Evolutionary conservation across 2,113 vertebrate species (phyloP), one percentile per base, ranked within the genome.

Genomic region (Harpagus bidentatus): DNA sequence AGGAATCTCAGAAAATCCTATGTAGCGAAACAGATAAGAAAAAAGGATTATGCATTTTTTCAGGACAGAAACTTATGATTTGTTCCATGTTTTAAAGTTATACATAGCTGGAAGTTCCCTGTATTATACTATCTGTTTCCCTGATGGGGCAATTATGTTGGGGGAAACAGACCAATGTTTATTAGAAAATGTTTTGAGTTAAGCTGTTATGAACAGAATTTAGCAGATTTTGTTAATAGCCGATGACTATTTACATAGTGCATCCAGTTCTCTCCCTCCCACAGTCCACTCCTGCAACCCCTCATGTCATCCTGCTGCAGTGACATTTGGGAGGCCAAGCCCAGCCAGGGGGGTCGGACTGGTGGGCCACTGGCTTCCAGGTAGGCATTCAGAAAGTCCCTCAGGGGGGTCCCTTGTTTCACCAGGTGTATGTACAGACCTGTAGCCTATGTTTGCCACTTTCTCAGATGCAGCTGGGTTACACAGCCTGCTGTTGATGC

Each of bases 311-410:
- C 32, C 12, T 0, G 0, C 34, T 67, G 38, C 3, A 69, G 48
- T 3, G 12, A 48, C 21, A 73, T 19, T 5, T 0, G 0, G 22
- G 25, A 92, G 13, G 7, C 5, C 19, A 76, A 86, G 29, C 10
- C 56, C 53, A 61, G 18, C 8, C 2, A 0, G 2, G 3, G 6
- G 2, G 3, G 6, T n/a, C 0, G 0, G 43, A 80, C 16, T 17
- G 10, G 52, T 65, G 32, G 18, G 12, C 10, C n/a, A 84, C 29
- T 62, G 42, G 11, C 34, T 77, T 91, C 81, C 63, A 93, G 63
- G 25, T 9, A 13, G 22, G 20, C 7, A 18, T 62, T 58, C 58
- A 66, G 7, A 36, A 80, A 22, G 14, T 50, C 22, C 32, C 19
- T 58, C 28, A 5, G 15, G 11, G 29, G 32, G 6, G 12, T 19